Percentiles rank a stretch among this genome's conserved stretches.
These are phyloP conservation scores for Scytalopus superciliaris DNA, from an alignment of 2,113 vertebrate genomes.

Conservation along the genomic window DNA sequence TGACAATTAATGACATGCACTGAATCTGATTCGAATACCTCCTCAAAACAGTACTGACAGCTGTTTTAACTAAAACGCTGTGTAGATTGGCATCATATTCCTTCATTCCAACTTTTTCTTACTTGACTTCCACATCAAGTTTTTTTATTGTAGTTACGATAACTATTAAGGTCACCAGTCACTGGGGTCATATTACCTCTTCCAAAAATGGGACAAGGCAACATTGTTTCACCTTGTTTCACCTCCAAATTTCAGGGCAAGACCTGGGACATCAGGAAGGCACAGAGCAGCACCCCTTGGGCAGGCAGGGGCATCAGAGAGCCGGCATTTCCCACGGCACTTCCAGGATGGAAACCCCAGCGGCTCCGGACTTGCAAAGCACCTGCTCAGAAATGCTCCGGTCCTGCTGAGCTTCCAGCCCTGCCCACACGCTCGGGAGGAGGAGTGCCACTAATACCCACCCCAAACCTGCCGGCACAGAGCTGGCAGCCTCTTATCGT, in stretches of 20 bases:
- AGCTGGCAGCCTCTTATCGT: too few species aligned
- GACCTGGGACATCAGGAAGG: neutral
- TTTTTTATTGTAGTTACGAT: neutral
- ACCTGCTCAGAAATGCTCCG: fast-evolving
- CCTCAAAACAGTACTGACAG: neutral
- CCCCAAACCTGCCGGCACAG: too few species aligned
- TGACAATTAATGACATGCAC: neutral
- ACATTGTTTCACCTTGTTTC: neutral
- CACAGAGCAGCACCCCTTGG: too few species aligned
- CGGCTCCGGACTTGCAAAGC: fast-evolving
- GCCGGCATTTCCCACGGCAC: neutral
- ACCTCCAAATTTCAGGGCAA: neutral
- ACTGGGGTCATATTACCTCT: too few species aligned
- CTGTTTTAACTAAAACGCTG: neutral
- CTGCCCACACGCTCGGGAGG: fast-evolving
- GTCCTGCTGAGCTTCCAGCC: neutral
- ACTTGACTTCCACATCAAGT: neutral
- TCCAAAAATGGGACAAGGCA: neutral
- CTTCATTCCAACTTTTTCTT: neutral
- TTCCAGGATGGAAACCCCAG: neutral
- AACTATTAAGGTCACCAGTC: neutral
- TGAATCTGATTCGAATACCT: neutral
- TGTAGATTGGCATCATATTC: neutral
- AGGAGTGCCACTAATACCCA: too few species aligned
- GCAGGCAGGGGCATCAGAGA: neutral